phyloP scores from a whole-genome alignment of 2,797 vertebrate genomes.

The Helicolenus hilgendorfi region DNA sequence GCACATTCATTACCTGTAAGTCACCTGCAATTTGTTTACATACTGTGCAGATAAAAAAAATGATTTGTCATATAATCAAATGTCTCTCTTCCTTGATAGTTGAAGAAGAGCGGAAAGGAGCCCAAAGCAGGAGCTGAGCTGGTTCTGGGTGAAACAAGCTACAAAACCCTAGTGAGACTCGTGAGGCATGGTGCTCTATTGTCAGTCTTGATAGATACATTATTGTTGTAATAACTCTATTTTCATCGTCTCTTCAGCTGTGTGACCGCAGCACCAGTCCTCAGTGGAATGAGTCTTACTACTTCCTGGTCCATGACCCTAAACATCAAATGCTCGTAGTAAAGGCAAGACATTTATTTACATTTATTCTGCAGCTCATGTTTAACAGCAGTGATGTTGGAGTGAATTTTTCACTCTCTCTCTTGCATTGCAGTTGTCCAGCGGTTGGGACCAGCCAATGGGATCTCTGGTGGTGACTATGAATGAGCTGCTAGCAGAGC shows the following conservation, averaged over 20 bases:
- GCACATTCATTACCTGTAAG: slow-evolving; percentile 92
- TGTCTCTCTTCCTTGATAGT: slow-evolving; percentile 71
- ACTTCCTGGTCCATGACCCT: slow-evolving; percentile 93
- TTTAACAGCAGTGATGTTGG: neutral
- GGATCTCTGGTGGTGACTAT: slow-evolving; percentile 91
- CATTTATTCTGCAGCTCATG: neutral
- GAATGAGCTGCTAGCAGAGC: slow-evolving; percentile 88
- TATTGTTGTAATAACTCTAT: neutral
- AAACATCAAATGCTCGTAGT: slow-evolving; percentile 91
- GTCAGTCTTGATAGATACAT: neutral
- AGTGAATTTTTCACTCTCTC: neutral
- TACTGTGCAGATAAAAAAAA: neutral
- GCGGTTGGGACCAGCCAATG: slow-evolving; percentile 87
- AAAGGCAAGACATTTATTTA: slow-evolving; percentile 85
- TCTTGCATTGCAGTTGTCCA: slow-evolving; percentile 71
- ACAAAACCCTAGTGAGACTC: slow-evolving; percentile 92
- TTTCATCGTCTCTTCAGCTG: slow-evolving; percentile 78
- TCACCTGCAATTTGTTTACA: neutral
- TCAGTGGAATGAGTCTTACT: slow-evolving; percentile 92
- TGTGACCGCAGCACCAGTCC: slow-evolving; percentile 89
- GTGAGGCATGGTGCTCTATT: neutral
- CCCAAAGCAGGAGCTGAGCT: slow-evolving; percentile 91
- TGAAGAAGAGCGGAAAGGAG: slow-evolving; percentile 93
- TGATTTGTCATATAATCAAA: neutral
- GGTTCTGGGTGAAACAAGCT: slow-evolving; percentile 84